Base-by-base conservation (phyloP, 35 echinoderm and acorn worm species). In the Nesometra sesokonis region DNA sequence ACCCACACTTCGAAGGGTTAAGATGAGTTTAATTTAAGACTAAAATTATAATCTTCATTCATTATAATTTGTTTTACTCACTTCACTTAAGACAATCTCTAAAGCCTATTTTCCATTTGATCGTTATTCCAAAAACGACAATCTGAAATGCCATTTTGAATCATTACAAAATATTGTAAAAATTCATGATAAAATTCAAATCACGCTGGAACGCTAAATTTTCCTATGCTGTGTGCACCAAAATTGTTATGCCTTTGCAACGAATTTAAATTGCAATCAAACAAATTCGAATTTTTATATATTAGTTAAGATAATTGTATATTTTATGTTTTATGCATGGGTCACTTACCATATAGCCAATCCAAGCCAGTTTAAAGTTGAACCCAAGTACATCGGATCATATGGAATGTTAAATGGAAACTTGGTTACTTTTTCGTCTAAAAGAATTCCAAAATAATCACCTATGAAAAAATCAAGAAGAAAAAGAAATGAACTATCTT, bases 391-490 rank as follows among this genome's bases (percentile, higher is more conserved):
- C 93, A 94, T 94, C 21, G 93, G 93, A 84, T 94, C 79, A 34
- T 81, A 30, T 4, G 77, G 77, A 33, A 94, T 38, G 80, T 81
- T 94, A 36, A 91, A 94, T 31, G 93, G 93, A 82, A 94, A 94
- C 38, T 57, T 37, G 29, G 93, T 94, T 37, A 94, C 93, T 78
- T 87, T 94, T 5, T 87, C 36, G 30, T 94, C 89, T 86, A 94
- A 87, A 35, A 90, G 77, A 30, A 94, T 90, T 17, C 93, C 93
- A 88, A 94, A 94, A 85, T 94, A 94, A 85, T 94, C 93, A 88
- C 93, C 93, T 94, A 78, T 21, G 34, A 47, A 19, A 67, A 67
- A 67, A 67, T 43, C 4, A 43, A 4, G 33, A 77, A 43, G 13
- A 32, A 86, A 57, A 89, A 79, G 8, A 88, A 13, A 80, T 17